Conservation (phyloP, 2,888 invertebrate genomes). For the Aplocera efformata region DNA sequence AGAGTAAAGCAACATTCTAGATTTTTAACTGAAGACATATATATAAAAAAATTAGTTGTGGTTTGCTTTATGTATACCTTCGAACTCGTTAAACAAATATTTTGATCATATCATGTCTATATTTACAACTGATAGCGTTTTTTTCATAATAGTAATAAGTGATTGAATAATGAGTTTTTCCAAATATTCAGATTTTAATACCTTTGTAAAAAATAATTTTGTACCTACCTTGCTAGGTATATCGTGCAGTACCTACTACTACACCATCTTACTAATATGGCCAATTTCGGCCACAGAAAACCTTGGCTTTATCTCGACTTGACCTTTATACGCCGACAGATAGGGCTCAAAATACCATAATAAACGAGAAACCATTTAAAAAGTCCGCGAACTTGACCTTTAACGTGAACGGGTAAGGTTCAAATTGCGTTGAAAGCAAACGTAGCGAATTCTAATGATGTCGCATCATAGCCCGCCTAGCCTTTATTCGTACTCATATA, state of each 20-base stretch:
- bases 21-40: no score
- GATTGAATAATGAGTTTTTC: no score
- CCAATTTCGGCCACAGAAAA: conserved; percentile 9
- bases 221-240: no score
- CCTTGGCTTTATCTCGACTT: conserved; percentile 6
- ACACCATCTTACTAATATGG: conserved; percentile 6
- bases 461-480: conserved; percentile 5
- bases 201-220: no score
- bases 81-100: no score
- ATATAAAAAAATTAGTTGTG: no score
- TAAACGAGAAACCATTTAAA: conserved; percentile 1
- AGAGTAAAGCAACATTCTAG: no score
- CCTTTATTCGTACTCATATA: conserved; percentile 28
- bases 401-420: conserved; percentile 11
- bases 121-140: no score
- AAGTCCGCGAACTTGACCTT: conserved; percentile 17
- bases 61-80: no score
- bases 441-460: conserved; percentile 5
- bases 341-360: conserved; percentile 13
- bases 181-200: no score
- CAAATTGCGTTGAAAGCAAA: conserved; percentile 11
- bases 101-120: no score
- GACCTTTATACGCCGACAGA: conserved; percentile 8
- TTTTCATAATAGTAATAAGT: no score
- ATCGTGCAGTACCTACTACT: conserved; percentile 2